Conservation (phyloP, 2,888 invertebrate genomes). For the Hypomecis punctinalis region DNA sequence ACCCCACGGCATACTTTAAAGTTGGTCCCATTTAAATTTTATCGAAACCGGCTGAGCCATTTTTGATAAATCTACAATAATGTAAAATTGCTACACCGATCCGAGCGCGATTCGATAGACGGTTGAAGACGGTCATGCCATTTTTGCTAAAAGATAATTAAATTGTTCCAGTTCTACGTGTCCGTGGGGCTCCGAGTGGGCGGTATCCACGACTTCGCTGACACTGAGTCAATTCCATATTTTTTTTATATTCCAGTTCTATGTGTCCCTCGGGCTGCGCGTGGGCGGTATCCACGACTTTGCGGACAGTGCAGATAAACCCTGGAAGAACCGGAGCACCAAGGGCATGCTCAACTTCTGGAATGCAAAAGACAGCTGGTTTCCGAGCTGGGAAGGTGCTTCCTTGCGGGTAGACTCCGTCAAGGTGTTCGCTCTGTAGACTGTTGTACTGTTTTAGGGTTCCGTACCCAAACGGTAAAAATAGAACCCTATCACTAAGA, state of each 20-base stretch:
- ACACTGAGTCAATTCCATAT: too few species aligned
- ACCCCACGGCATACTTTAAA: too few species aligned
- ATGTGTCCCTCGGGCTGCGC: slow-evolving; percentile 90
- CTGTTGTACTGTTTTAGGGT: too few species aligned
- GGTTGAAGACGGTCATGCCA: too few species aligned
- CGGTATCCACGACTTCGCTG: slow-evolving; percentile 89
- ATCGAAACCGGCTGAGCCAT: too few species aligned
- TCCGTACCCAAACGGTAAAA: too few species aligned
- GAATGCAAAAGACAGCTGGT: slow-evolving; percentile 83
- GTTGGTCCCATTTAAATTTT: too few species aligned
- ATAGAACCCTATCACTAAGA: too few species aligned
- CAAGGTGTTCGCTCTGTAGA: slow-evolving; percentile 82
- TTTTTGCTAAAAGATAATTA: too few species aligned
- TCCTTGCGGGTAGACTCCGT: slow-evolving; percentile 86
- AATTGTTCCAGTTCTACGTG: slow-evolving; percentile 89
- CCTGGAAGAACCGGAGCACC: slow-evolving; percentile 89
- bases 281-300: slow-evolving; percentile 92
- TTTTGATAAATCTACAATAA: too few species aligned
- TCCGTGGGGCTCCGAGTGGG: slow-evolving; percentile 92
- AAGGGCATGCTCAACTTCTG: slow-evolving; percentile 88
- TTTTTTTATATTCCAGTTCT: slow-evolving; percentile 84
- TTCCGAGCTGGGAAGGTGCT: slow-evolving; percentile 86
- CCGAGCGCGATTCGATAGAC: too few species aligned
- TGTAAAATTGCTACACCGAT: too few species aligned
- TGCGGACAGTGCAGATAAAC: slow-evolving; percentile 87